These are phyloP conservation scores for Gopherus evgoodei DNA, from an alignment of 2,113 vertebrate genomes.

Conservation along the genomic window DNA sequence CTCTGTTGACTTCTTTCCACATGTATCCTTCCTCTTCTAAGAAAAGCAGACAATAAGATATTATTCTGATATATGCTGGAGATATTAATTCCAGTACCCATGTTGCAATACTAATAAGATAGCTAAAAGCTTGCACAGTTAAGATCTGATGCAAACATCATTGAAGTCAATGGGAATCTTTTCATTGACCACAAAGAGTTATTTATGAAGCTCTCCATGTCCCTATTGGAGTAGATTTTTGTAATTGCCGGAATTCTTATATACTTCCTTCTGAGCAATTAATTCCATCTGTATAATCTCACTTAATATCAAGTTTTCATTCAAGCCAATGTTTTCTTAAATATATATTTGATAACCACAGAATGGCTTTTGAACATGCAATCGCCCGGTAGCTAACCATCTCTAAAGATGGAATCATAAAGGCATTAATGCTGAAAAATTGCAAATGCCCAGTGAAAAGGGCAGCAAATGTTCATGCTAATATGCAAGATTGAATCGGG, in stretches of 20 bases:
- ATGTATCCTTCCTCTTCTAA: constrained; percentile 47
- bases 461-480: background rate
- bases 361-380: background rate
- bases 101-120: constrained; percentile 68
- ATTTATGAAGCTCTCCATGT: background rate
- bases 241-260: constrained; percentile 71
- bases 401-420: background rate
- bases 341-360: background rate
- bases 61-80: constrained; percentile 63
- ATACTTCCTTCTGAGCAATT: constrained; percentile 62
- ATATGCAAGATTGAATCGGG: background rate
- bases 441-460: background rate
- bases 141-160: background rate
- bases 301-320: constrained; percentile 62
- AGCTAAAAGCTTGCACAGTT: constrained; percentile 64
- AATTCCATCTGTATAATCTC: constrained; percentile 64
- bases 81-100: constrained; percentile 44
- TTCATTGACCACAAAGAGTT: background rate
- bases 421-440: background rate
- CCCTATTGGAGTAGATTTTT: constrained; percentile 64
- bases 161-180: background rate
- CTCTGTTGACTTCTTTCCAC: background rate
- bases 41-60: constrained; percentile 18
- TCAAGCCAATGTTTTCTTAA: constrained; percentile 69
- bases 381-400: background rate